A percentile compares a stretch with the other conserved stretches of the same genome.
Conservation (phyloP, 2,113 vertebrate genomes). For the Bolborhynchus lineola region DNA sequence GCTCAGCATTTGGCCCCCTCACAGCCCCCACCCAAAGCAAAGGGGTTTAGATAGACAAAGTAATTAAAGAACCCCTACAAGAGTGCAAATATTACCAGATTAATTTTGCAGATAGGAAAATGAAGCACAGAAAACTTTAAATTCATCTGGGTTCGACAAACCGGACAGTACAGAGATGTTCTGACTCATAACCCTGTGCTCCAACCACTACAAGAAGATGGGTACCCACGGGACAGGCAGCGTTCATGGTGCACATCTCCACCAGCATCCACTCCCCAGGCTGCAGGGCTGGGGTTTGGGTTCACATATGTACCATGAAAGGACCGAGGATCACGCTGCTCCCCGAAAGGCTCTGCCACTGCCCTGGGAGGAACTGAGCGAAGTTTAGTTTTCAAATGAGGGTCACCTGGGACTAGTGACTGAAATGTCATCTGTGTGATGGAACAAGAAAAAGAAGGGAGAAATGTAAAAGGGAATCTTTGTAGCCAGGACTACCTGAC, state of each 20-base stretch:
- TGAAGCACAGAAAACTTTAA: background rate
- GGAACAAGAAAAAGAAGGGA: background rate
- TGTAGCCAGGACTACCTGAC: constrained; percentile 72
- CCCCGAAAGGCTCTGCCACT: background rate
- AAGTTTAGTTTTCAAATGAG: constrained; percentile 64
- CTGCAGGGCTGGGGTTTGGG: background rate
- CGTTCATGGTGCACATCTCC: background rate
- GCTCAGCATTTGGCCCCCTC: background rate
- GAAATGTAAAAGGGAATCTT: constrained; percentile 65
- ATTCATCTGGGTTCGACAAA: background rate
- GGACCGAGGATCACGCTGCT: background rate
- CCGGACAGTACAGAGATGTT: background rate
- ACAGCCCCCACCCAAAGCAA: background rate
- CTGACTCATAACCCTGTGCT: background rate
- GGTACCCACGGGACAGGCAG: background rate
- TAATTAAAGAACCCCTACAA: background rate
- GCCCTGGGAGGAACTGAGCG: background rate
- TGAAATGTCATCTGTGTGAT: constrained; percentile 54
- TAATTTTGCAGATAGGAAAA: background rate
- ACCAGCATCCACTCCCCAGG: background rate
- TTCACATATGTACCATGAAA: background rate
- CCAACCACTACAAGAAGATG: background rate
- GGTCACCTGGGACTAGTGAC: constrained; percentile 57
- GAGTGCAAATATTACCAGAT: background rate
- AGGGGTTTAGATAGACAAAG: background rate